Evolutionary conservation across 2,888 invertebrate species (phyloP), one percentile per base, ranked within the genome.

Genomic region (Drosophila sordidula): DNA sequence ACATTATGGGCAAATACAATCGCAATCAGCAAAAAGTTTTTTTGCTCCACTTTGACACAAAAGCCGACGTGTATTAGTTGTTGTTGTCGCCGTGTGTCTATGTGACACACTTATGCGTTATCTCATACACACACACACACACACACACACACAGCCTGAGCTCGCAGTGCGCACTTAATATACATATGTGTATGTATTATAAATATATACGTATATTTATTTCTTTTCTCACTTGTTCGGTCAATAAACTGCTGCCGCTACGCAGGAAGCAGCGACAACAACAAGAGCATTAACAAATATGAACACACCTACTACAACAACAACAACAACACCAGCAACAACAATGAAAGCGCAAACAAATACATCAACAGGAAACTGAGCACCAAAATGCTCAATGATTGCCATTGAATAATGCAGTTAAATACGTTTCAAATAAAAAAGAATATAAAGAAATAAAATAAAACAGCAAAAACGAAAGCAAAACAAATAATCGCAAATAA

Each of bases 1-100:
- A 44, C 12, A 52, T 41, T 52, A 51, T 75, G 46, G 25, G 64
- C 52, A 73, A 59, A 81, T 55, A 70, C 75, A 70, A 66, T 58
- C 70, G 74, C 57, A 77, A 74, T 74, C 65, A 83, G 77, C 55
- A 76, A 57, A 64, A 79, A 66, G 64, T 61, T 82, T 29, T 29
- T 74, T 72, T 82, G 81, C 79, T 84, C 82, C 69, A 84, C 63
- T 81, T 81, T 71, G 69, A 61, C 71, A 76, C 68, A 87, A 84
- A 78, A 81, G 82, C 75, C 63, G 75, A 72, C 63, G 62, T 74
- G 64, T 45, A 42, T 39, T 51, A 29, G 14, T 55, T 55, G 54
- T 45, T 70, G 66, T 66, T 71, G 66, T 56, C 66, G 29, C 55
- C 47, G 51, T 54, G 46, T 74, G 47, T 71, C 61, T 69, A 63